A percentile compares a stretch with the other conserved stretches of the same genome.
phyloP scores from a whole-genome alignment of 2,113 vertebrate genomes.

The Equus przewalskii region DNA sequence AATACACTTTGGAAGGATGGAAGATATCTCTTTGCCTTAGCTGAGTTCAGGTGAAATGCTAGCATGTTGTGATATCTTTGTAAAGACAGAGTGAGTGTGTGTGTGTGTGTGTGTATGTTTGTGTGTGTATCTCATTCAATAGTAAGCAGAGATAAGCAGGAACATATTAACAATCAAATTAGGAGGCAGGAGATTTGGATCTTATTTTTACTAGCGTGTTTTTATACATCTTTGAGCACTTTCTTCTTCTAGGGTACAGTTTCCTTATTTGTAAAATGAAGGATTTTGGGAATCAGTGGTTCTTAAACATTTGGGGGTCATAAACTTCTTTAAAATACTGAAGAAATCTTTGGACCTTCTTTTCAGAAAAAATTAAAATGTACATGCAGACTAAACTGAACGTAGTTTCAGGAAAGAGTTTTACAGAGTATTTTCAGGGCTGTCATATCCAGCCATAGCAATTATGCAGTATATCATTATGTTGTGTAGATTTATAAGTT shows the following conservation, averaged over 20 bases:
- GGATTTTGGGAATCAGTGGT: neutral
- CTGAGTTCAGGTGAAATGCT: neutral
- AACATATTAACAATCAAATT: neutral
- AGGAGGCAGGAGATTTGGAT: neutral
- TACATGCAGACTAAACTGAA: neutral
- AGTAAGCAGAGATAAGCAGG: neutral
- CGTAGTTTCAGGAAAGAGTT: neutral
- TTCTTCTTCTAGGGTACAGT: neutral
- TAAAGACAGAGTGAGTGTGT: neutral
- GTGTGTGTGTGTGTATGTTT: neutral
- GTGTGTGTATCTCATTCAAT: neutral
- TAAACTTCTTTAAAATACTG: neutral
- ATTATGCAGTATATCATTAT: neutral
- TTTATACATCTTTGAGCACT: neutral
- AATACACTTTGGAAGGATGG: neutral
- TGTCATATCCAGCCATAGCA: neutral
- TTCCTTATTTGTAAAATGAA: constrained; percentile 53
- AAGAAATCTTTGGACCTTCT: neutral
- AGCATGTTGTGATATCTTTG: neutral
- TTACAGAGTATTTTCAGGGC: neutral
- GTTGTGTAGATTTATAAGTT: neutral
- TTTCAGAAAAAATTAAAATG: neutral
- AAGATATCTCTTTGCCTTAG: neutral
- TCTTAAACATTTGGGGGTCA: neutral
- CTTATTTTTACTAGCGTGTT: neutral